Base-by-base conservation (phyloP, 2,113 vertebrate genomes). In the Benitochromis conjunctus region DNA sequence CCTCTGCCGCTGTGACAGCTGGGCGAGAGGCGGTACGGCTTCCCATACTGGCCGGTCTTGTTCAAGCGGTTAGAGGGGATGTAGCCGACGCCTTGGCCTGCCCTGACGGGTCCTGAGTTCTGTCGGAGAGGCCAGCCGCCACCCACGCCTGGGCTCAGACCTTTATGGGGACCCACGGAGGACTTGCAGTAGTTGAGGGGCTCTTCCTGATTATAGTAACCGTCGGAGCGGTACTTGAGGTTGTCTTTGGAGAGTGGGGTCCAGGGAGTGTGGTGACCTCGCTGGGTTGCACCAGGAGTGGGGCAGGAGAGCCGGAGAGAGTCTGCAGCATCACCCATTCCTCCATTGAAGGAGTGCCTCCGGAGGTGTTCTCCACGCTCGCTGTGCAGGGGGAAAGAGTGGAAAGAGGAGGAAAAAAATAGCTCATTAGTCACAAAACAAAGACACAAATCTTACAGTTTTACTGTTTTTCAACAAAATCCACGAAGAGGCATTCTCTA, bases 231-330 rank as follows among this genome's bases (percentile, higher is more conserved):
- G 83, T 93, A 95, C 95, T 96, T 97, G 89, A 96, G 76, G 62
- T 91, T 92, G 36, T 97, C 95, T 5, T 95, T 97, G 90, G 95
- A 96, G 26, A 96, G 96, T 3, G 95, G 89, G 36, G 91, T 93
- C 97, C 97, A 98, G 77, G 95, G 95, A n/a, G 91, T 87, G 56
- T 95, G 95, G 56, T 96, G 96, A 81, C 96, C 96, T 58, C 87
- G 86, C 13, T 96, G 96, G n/a, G 88, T 94, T 0, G 90, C 83
- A 0, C 90, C 92, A 41, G 97, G 96, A 6, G 93, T 95, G 76
- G 95, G 86, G 89, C 95, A 93, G 38, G 94, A 95, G 51, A 95
- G 95, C 4, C 94, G 64, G 24, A 96, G 91, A 1, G 86, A 84
- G 19, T 98, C 97, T 62, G 94, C 91, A 8, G 90, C 93, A 29